phyloP scores from a whole-genome alignment of 2,797 vertebrate genomes.

The Apogon talboti region DNA sequence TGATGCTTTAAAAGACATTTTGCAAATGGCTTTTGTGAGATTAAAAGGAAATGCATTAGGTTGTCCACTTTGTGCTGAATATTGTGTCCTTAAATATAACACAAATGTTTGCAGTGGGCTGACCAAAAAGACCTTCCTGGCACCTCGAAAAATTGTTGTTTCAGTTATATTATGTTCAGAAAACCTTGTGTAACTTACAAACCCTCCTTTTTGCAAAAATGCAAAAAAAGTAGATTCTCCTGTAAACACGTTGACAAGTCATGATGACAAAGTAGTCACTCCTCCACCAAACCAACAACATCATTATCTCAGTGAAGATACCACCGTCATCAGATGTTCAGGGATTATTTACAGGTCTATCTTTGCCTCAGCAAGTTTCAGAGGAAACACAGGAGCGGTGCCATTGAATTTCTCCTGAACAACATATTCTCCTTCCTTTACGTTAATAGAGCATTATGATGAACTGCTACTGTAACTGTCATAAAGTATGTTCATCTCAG shows the following conservation, averaged over 20 bases:
- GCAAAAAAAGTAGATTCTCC: background rate
- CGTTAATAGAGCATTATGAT: background rate
- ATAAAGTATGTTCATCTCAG: background rate
- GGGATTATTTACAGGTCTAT: conserved; percentile 41
- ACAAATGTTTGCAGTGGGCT: background rate
- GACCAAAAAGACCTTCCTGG: conserved; percentile 10
- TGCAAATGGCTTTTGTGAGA: conserved; percentile 41
- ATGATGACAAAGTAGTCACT: conserved; percentile 3
- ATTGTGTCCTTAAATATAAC: conserved; percentile 12
- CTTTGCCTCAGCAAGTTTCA: conserved; percentile 23
- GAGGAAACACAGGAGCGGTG: conserved; percentile 15
- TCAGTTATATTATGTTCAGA: conserved; percentile 20
- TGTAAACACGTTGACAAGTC: background rate
- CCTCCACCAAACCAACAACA: conserved; percentile 16
- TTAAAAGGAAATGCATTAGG: conserved; percentile 20
- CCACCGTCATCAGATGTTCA: conserved; percentile 1
- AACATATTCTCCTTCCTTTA: background rate
- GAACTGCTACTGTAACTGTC: background rate
- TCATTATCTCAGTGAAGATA: conserved; percentile 8
- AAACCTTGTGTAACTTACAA: conserved; percentile 4
- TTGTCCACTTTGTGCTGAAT: conserved; percentile 11
- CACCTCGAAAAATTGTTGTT: background rate
- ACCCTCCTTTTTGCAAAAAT: conserved; percentile 4
- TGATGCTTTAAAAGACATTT: conserved; percentile 22
- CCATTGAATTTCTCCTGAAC: background rate